Conservation (phyloP, 2,113 vertebrate species). For the Dolichotis patagonum region DNA sequence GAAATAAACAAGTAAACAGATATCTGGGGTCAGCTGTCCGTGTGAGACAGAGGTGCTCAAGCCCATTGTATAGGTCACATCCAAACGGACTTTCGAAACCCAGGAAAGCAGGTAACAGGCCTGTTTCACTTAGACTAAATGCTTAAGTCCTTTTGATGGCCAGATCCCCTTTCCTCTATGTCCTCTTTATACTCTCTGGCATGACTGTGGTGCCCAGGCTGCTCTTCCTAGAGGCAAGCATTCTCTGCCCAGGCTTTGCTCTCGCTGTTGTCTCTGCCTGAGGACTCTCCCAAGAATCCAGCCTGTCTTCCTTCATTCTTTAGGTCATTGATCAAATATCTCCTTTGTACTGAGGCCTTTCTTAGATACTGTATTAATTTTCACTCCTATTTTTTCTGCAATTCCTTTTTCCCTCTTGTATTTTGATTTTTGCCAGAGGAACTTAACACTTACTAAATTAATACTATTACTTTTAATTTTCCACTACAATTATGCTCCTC, state of each 20-base stretch:
- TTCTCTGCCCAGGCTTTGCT: background rate
- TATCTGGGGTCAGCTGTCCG: background rate
- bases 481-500: background rate
- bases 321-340: background rate
- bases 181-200: background rate
- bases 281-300: background rate
- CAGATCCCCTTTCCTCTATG: background rate
- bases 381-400: background rate
- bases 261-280: background rate
- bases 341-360: background rate
- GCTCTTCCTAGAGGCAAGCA: too few relatives aligned
- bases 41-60: background rate
- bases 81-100: background rate
- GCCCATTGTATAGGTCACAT: background rate
- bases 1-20: constrained; percentile 7
- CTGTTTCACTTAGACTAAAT: background rate
- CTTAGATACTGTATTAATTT: background rate
- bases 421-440: background rate
- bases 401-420: background rate
- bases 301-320: background rate
- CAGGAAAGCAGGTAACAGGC: background rate
- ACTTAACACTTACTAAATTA: background rate
- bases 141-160: background rate
- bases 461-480: constrained; percentile 4
- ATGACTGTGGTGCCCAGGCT: background rate